phyloP scores from a whole-genome alignment of 2,888 invertebrate genomes.

The Macropis europaea region DNA sequence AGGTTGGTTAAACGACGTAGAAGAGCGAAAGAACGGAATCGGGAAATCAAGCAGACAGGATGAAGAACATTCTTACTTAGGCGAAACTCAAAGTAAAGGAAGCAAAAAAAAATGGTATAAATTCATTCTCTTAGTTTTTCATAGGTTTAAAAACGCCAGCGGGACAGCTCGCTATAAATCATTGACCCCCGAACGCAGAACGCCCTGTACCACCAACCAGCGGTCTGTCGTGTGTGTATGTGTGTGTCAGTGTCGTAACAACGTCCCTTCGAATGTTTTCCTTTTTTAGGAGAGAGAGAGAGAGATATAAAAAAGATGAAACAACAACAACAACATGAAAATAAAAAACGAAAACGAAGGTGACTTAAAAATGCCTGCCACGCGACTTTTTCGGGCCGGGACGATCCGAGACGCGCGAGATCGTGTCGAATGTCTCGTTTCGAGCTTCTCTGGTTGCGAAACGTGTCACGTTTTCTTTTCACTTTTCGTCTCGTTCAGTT shows the following conservation, averaged over 20 bases:
- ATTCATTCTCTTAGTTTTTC: constrained; percentile 77
- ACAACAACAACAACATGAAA: not conserved
- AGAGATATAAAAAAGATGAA: not conserved
- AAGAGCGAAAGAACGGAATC: constrained; percentile 12
- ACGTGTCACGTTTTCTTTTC: not conserved
- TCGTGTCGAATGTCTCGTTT: constrained; percentile 14
- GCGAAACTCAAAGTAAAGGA: constrained; percentile 60
- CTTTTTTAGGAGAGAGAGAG: constrained; percentile 11
- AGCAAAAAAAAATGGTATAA: constrained; percentile 69
- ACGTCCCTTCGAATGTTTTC: constrained; percentile 51
- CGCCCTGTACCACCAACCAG: constrained; percentile 74
- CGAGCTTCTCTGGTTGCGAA: constrained; percentile 18
- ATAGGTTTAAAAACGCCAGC: constrained; percentile 73
- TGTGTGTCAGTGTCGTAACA: constrained; percentile 51
- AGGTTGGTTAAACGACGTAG: constrained; percentile 41
- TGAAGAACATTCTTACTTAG: constrained; percentile 69
- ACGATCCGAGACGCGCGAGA: constrained; percentile 49
- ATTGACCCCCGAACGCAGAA: constrained; percentile 75
- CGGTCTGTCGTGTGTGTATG: constrained; percentile 57
- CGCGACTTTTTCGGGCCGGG: constrained; percentile 61
- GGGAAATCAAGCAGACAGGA: constrained; percentile 1
- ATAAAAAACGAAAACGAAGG: constrained; percentile 43
- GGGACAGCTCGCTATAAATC: constrained; percentile 73
- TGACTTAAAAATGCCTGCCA: constrained; percentile 68
- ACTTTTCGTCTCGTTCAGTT: constrained; percentile 21